phyloP scores from a whole-genome alignment of 1,140 invertebrate species.

The Formica selysi region DNA sequence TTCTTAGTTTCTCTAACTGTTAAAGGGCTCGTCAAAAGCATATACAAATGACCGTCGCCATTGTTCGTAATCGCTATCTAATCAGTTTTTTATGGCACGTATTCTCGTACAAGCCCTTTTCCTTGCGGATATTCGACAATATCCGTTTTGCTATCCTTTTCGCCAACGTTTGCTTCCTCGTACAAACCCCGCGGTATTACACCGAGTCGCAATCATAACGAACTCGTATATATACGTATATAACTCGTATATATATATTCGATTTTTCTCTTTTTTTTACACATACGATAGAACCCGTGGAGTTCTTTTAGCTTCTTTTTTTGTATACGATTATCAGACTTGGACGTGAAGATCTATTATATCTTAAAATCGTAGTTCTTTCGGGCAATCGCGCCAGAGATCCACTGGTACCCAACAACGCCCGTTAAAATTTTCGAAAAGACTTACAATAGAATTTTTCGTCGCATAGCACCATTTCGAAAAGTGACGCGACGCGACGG shows the following conservation, averaged over 20 bases:
- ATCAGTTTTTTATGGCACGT: slow-evolving; percentile 79
- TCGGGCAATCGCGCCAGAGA: slow-evolving; percentile 44
- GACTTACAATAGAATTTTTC: slow-evolving; percentile 58
- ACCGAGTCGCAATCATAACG: neutral
- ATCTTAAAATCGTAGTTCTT: slow-evolving; percentile 58
- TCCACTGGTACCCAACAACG: slow-evolving; percentile 59
- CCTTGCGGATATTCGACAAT: slow-evolving; percentile 45
- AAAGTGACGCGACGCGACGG: slow-evolving; percentile 24
- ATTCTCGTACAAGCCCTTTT: slow-evolving; percentile 71
- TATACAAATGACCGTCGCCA: slow-evolving; percentile 71
- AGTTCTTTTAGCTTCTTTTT: slow-evolving; percentile 38
- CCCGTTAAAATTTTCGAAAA: slow-evolving; percentile 35
- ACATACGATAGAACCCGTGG: slow-evolving; percentile 49
- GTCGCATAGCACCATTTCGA: slow-evolving; percentile 63
- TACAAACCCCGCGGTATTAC: neutral
- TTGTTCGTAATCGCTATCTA: slow-evolving; percentile 74
- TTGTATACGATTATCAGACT: slow-evolving; percentile 63
- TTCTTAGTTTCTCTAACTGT: slow-evolving; percentile 64
- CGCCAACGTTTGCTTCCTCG: slow-evolving; percentile 28
- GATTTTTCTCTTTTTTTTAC: slow-evolving; percentile 25
- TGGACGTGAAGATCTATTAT: slow-evolving; percentile 62
- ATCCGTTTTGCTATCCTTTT: slow-evolving; percentile 3
- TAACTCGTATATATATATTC: slow-evolving; percentile 4
- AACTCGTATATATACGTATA: neutral
- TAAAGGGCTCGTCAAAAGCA: slow-evolving; percentile 74